Evolutionary conservation across 2,113 vertebrate genomes (phyloP).

Genomic region (Eulacestoma nigropectus): DNA sequence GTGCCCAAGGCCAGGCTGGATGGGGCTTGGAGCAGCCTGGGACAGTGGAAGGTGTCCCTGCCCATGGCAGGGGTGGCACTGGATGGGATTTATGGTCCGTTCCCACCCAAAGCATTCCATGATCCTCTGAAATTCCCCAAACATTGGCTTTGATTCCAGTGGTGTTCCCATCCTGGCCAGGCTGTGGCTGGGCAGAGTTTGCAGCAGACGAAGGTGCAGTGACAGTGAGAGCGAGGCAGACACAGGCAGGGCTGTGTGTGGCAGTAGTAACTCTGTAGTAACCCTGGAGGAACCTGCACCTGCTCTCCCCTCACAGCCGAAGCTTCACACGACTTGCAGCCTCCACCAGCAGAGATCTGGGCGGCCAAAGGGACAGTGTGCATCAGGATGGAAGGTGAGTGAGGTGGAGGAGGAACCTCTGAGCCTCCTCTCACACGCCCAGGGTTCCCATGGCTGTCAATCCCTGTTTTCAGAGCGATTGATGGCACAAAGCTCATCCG

Average conservation of each 20-base stretch:
- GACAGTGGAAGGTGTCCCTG: not conserved
- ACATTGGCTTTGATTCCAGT: fast-evolving
- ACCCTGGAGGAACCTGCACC: not conserved
- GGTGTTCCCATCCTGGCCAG: not conserved
- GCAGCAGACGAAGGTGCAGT: not conserved
- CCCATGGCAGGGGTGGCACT: fast-evolving
- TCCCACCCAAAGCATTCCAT: not conserved
- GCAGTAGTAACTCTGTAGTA: not conserved
- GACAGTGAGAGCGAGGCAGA: fast-evolving
- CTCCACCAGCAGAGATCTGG: not conserved
- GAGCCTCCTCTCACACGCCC: not conserved
- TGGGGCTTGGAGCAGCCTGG: not conserved
- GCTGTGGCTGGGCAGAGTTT: not conserved
- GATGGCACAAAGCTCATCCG: not conserved
- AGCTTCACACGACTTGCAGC: not conserved
- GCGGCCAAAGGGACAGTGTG: not conserved
- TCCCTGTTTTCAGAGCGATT: not conserved
- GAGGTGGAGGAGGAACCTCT: not conserved
- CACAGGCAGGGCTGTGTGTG: not conserved
- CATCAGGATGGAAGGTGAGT: not conserved
- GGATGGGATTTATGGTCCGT: fast-evolving
- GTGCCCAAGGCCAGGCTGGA: not conserved
- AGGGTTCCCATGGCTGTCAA: not conserved
- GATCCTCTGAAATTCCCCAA: not conserved
- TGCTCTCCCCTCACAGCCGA: not conserved